phyloP scores from a whole-genome alignment of 1,140 invertebrate species.

The Cryptotermes secundus region DNA sequence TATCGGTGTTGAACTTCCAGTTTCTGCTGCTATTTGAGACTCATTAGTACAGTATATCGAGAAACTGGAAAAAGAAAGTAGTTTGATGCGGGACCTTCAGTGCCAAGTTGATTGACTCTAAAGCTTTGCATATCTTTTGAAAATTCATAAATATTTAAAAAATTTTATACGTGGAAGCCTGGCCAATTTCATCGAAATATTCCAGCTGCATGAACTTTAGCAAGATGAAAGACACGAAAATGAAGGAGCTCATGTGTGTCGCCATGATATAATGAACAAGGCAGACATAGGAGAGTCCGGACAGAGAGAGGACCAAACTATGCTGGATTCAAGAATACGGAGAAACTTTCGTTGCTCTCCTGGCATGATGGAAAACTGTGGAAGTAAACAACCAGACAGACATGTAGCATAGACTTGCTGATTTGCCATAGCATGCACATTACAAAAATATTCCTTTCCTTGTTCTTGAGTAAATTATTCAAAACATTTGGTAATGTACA shows the following conservation, averaged over 20 bases:
- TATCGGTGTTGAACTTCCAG: no score
- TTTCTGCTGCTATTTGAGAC: no score
- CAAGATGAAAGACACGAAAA: not conserved
- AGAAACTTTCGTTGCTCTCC: not conserved
- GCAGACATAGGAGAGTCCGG: not conserved
- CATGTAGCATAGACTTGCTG: not conserved
- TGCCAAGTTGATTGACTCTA: no score
- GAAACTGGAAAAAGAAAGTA: no score
- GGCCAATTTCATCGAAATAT: no score
- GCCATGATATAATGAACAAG: not conserved
- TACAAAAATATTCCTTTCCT: not conserved
- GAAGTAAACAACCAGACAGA: not conserved
- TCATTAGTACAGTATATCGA: no score
- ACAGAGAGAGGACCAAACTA: not conserved
- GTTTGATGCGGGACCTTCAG: no score
- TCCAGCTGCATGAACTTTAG: not conserved
- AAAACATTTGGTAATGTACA: no score
- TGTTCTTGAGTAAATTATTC: not conserved
- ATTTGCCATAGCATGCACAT: not conserved
- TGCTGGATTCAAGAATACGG: not conserved
- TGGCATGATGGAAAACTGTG: not conserved
- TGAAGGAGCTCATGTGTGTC: not conserved
- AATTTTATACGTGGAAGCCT: no score
- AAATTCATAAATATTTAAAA: no score
- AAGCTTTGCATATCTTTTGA: no score